A percentile compares a stretch with the other conserved stretches of the same genome.
phyloP scores from a whole-genome alignment of 2,888 invertebrate genomes.

The Stictocephala bisonia region DNA sequence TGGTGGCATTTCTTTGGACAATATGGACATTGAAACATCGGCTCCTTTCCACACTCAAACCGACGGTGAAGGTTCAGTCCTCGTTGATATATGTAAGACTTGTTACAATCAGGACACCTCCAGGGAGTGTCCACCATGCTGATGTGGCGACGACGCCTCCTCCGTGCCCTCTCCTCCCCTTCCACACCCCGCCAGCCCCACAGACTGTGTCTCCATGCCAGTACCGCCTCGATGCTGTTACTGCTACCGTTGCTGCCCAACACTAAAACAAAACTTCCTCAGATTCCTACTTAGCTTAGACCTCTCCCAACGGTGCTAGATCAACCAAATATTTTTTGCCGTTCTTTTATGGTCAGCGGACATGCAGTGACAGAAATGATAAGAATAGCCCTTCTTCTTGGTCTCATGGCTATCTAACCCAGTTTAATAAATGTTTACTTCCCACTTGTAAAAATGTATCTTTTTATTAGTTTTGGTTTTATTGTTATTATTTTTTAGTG shows the following conservation, averaged over 20 bases:
- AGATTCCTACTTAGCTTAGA: not conserved
- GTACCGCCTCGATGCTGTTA: constrained; percentile 11
- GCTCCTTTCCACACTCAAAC: constrained; percentile 64
- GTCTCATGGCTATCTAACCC: constrained; percentile 3
- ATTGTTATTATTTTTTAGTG: no score
- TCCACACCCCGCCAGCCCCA: constrained; percentile 40
- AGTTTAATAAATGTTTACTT: no score
- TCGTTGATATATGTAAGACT: constrained; percentile 64
- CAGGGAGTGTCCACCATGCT: constrained; percentile 47
- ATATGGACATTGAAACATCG: constrained; percentile 64
- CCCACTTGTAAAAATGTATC: no score
- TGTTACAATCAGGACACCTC: constrained; percentile 64
- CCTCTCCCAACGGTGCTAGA: no score
- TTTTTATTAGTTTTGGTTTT: no score
- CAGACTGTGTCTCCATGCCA: constrained; percentile 31
- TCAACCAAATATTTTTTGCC: no score
- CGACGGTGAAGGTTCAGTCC: constrained; percentile 64
- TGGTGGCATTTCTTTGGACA: constrained; percentile 58
- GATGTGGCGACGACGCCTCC: constrained; percentile 44
- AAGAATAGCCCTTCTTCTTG: constrained; percentile 7
- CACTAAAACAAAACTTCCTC: constrained; percentile 1
- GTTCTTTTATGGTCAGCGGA: no score
- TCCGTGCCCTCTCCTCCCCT: constrained; percentile 15
- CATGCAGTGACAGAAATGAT: constrained; percentile 21
- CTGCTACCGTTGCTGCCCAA: no score